These are phyloP conservation scores for Lophius piscatorius DNA, from an alignment of 2,113 vertebrate genomes.

Conservation along the genomic window DNA sequence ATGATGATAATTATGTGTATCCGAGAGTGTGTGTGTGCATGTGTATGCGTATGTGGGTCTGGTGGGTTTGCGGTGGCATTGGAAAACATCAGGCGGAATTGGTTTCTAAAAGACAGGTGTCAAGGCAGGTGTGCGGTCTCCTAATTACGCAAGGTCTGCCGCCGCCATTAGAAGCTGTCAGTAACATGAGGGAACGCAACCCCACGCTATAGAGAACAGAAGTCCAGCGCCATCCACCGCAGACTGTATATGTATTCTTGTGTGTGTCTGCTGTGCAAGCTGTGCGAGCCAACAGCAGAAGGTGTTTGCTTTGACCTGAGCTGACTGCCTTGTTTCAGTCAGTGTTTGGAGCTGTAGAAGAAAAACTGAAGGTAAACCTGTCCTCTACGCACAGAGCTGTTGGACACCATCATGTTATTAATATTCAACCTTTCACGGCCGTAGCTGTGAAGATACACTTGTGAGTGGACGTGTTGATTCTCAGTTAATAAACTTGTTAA, in stretches of 20 bases:
- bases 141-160: conserved; percentile 73
- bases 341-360: neutral
- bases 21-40: conserved; percentile 13
- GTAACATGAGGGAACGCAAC: conserved; percentile 55
- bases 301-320: conserved; percentile 25
- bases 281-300: neutral
- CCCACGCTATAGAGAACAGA: conserved; percentile 44
- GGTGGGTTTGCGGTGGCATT: conserved; percentile 24
- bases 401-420: neutral
- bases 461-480: neutral
- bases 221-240: conserved; percentile 23
- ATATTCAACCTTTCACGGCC: conserved; percentile 12
- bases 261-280: neutral
- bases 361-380: neutral
- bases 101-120: conserved; percentile 66
- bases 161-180: conserved; percentile 69
- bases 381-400: neutral
- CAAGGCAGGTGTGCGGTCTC: conserved; percentile 51
- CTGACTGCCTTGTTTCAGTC: conserved; percentile 5
- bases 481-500: neutral
- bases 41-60: conserved; percentile 1
- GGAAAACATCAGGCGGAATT: conserved; percentile 48
- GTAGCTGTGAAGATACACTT: neutral
- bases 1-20: conserved; percentile 22
- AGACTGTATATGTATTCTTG: neutral